phyloP scores from a whole-genome alignment of 2,113 vertebrate species.

The Saimiri boliviensis region DNA sequence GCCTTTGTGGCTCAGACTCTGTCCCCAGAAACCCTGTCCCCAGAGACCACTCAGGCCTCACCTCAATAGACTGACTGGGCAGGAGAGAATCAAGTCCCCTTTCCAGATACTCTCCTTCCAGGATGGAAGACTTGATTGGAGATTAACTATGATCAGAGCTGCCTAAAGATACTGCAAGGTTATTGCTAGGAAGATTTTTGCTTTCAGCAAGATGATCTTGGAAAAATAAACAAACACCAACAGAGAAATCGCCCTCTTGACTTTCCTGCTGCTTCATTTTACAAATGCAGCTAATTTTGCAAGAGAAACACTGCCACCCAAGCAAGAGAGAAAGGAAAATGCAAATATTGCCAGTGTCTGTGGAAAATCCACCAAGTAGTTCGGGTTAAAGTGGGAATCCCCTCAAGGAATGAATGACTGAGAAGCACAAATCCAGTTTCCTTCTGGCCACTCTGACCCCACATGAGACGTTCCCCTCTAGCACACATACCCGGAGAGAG shows the following conservation, averaged over 20 bases:
- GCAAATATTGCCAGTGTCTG: not conserved
- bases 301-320: not conserved
- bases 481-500: not conserved
- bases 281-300: not conserved
- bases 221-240: not conserved
- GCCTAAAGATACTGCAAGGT: not conserved
- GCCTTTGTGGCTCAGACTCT: not conserved
- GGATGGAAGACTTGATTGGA: not conserved
- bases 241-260: not conserved
- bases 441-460: not conserved
- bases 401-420: not conserved
- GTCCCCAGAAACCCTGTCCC: not conserved
- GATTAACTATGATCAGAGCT: not conserved
- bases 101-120: not conserved
- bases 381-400: fast-evolving
- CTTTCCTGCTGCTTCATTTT: not conserved
- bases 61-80: not conserved
- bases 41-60: not conserved
- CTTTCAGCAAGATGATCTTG: not conserved
- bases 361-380: not conserved
- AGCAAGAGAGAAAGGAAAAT: not conserved
- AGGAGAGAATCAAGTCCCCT: not conserved
- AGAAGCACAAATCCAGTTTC: not conserved
- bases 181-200: not conserved
- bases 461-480: not conserved